Evolutionary conservation across 2,113 vertebrate species (phyloP).

Genomic region (Pelodiscus sinensis): DNA sequence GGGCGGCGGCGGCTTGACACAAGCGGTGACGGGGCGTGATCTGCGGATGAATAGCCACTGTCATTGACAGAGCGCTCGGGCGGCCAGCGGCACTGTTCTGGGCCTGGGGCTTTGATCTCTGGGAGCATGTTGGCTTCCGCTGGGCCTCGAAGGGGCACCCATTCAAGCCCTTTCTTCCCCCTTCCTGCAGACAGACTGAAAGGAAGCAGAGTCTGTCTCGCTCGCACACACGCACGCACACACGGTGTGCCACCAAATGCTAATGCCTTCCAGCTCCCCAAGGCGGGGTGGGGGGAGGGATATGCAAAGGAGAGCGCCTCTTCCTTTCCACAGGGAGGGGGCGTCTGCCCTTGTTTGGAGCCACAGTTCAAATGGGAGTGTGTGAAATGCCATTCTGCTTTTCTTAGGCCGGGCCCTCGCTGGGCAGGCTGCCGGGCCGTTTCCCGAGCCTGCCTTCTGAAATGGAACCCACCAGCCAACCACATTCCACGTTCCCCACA

Average conservation of each 20-base stretch:
- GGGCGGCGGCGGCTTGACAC: constrained; percentile 33
- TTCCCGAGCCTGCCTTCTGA: neutral
- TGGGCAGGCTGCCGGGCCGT: neutral
- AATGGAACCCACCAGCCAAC: neutral
- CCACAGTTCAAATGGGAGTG: neutral
- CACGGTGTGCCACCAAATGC: neutral
- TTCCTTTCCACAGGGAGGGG: neutral
- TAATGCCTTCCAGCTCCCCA: neutral
- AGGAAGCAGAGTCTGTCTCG: neutral
- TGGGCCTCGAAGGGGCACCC: constrained; percentile 15
- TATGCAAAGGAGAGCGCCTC: neutral
- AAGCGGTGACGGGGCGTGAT: constrained; percentile 23
- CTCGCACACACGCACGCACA: neutral
- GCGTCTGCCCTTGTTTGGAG: neutral
- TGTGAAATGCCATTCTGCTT: neutral
- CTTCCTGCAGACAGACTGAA: constrained; percentile 26
- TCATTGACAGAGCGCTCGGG: constrained; percentile 57
- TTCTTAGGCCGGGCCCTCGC: neutral
- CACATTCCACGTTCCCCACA: neutral
- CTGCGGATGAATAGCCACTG: constrained; percentile 22
- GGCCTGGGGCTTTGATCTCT: constrained; percentile 72
- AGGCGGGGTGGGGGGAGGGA: neutral
- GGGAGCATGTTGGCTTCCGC: constrained; percentile 47
- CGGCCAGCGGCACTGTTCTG: constrained; percentile 20
- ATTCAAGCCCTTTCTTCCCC: constrained; percentile 41